Evolutionary conservation across 2,797 vertebrate genomes (phyloP), one percentile per base, ranked within the genome.

Genomic region (Catostomus latipinnis): DNA sequence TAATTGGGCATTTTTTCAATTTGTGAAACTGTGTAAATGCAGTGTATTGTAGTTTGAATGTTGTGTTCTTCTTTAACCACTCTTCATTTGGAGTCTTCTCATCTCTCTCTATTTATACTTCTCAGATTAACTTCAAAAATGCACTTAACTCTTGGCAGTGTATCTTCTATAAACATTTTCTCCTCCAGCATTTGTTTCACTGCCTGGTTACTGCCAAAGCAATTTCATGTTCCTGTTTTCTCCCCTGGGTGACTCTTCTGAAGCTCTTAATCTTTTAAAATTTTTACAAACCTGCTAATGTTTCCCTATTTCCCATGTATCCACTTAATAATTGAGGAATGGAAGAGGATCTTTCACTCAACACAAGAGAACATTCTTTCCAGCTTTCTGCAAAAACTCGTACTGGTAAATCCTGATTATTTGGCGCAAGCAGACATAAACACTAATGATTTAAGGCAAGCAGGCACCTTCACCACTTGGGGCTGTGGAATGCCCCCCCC

Each of bases 401-500:
- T 16, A 66, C 77, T 6, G 86, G 88, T 88, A 91, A 92, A 92
- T 90, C 89, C 85, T 87, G 88, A 92, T 93, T 90, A 91, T 91
- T 92, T 91, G 84, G 88, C 85, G 85, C 56, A 92, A 85, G 87
- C 79, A 79, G 86, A 90, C 65, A 68, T 88, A 91, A 93, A 91
- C 75, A 83, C 88, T 93, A 93, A 93, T 92, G 91, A 94, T 93
- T 84, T 91, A 88, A 90, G 91, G 89, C 89, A 83, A 88, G 90
- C 90, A 88, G 87, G 88, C 92, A 91, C 90, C 93, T 92, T 90
- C 83, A 11, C 58, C 83, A 75, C 79, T 81, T 13, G 61, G 74
- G 90, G 91, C 96, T 96, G 94, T 90, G 93, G 94, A 96, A 98
- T 97, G 95, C 91, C 90, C 91, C 68, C 62, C 58, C 75, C 4